Base-by-base conservation (phyloP, 2,113 vertebrate species). In the Pyrgilauda ruficollis region DNA sequence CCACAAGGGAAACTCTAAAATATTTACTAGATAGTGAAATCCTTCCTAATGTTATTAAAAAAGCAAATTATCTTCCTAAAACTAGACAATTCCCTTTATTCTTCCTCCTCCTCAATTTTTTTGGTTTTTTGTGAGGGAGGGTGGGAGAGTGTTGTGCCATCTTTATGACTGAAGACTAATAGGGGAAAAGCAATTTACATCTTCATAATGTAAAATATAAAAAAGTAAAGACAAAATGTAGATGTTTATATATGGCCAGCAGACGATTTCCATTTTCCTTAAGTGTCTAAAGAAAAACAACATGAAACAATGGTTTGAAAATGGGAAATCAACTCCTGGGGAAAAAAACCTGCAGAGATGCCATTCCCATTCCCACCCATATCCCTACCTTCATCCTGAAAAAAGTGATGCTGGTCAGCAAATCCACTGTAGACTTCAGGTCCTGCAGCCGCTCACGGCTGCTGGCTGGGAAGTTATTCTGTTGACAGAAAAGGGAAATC, bases 381-480 rank as follows among this genome's bases (percentile, higher is more conserved):
- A 78, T 24, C 30, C 72, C 76, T 98, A 99, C 99, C 99, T 99
- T 99, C 99, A 99, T 99, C 94, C 99, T 98, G 97, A 99, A 99
- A 97, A 99, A 99, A 6, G 99, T 99, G 97, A 99, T 99, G 98
- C 99, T 99, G 93, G 99, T 99, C 87, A 99, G 98, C 84, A 99
- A 98, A 96, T 99, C 99, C 91, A 99, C 99, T 1, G 99, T 99
- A 64, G 99, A 99, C 94, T 99, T 99, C 72, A 99, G 97, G 95
- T 99, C 99, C 92, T 99, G 99, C 83, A 99, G 98, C 22, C 99
- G 97, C 11, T 99, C 99, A 10, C 98, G 98, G 94, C 96, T 99
- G 97, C 99, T 99, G 90, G 99, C 99, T 74, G 99, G 99, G 80
- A 99, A 99, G 96, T 99, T 99, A 96, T 99, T 99, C 99, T 99